Evolutionary conservation across 1,140 invertebrate species (phyloP).

Genomic region (Lasaia peninsularis): DNA sequence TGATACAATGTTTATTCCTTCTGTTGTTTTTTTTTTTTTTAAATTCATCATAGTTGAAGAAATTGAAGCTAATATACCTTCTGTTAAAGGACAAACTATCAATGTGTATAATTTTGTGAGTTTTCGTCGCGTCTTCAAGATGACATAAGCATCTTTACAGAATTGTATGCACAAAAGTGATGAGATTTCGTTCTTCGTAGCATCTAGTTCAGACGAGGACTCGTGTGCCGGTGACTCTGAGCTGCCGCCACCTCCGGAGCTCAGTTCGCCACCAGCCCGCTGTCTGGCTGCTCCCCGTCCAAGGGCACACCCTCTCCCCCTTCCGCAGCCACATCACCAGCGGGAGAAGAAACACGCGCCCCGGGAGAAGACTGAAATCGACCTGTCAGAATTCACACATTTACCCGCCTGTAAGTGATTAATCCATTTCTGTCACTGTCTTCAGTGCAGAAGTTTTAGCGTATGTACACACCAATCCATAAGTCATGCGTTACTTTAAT

Average conservation of each 20-base stretch:
- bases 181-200: slow-evolving; percentile 17
- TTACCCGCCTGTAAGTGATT: slow-evolving; percentile 54
- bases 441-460: too few relatives aligned
- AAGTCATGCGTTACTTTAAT: too few relatives aligned
- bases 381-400: slow-evolving; percentile 52
- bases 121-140: too few relatives aligned
- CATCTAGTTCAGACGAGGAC: slow-evolving; percentile 67
- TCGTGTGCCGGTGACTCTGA: slow-evolving; percentile 61
- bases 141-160: too few relatives aligned
- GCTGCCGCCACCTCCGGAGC: slow-evolving; percentile 58
- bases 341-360: slow-evolving; percentile 51
- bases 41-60: too few relatives aligned
- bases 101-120: too few relatives aligned
- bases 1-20: too few relatives aligned
- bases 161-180: not conserved
- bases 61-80: too few relatives aligned
- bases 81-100: too few relatives aligned
- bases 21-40: too few relatives aligned
- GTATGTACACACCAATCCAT: too few relatives aligned
- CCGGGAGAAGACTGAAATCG: slow-evolving; percentile 54
- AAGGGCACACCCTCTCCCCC: slow-evolving; percentile 41
- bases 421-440: too few relatives aligned
- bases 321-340: slow-evolving; percentile 40
- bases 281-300: slow-evolving; percentile 52
- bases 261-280: slow-evolving; percentile 59